Evolutionary conservation across 2,113 vertebrate genomes (phyloP).

Genomic region (Mesitornis unicolor): DNA sequence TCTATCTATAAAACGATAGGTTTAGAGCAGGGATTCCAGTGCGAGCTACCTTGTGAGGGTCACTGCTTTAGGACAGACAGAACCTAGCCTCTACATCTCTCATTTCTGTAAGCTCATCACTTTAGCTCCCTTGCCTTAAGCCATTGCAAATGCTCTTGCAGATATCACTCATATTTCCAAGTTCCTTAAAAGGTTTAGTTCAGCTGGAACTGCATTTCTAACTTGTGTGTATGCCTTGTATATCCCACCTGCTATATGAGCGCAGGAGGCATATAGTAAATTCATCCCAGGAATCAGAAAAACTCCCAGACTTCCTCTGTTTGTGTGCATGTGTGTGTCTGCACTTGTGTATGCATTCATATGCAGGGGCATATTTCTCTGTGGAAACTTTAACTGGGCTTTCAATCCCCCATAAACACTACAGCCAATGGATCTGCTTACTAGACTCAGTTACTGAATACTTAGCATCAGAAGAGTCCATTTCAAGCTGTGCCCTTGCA

Average conservation of each 20-base stretch:
- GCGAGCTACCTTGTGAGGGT: background rate
- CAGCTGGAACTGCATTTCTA: background rate
- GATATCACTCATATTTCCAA: background rate
- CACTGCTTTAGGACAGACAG: background rate
- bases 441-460: background rate
- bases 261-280: background rate
- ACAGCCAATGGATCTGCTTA: background rate
- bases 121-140: background rate
- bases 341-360: accelerated
- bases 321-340: background rate
- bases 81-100: background rate
- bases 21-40: background rate
- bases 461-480: background rate
- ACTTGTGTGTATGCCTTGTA: background rate
- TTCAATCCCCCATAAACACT: background rate
- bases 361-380: background rate
- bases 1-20: background rate
- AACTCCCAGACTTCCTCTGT: background rate
- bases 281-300: background rate
- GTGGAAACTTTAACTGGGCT: background rate
- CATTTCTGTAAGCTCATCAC: background rate
- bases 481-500: background rate
- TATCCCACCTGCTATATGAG: background rate
- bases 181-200: background rate
- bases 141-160: background rate